These are phyloP conservation scores for Pseudococcus jackbeardsleyi DNA, from an alignment of 2,888 invertebrate genomes.

Conservation along the genomic window DNA sequence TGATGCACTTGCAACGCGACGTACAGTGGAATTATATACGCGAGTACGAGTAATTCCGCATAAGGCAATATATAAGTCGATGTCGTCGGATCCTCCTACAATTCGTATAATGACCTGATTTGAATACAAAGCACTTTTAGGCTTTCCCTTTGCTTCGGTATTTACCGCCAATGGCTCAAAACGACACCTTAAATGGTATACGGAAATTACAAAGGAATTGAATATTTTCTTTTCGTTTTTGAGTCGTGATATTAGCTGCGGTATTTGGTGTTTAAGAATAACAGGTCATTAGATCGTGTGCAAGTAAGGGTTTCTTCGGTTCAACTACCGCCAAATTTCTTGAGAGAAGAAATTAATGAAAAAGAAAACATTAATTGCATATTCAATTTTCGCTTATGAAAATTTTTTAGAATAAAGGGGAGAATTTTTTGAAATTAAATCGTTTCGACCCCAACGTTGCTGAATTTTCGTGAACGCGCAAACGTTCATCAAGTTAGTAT, in stretches of 20 bases:
- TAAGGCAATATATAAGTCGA: background rate
- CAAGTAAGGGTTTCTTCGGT: background rate
- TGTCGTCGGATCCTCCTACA: conserved; percentile 28
- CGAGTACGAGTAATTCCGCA: conserved; percentile 39
- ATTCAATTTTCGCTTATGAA: no score
- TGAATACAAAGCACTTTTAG: conserved; percentile 54
- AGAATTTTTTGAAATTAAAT: no score
- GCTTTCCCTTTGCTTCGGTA: conserved; percentile 25
- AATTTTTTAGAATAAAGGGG: no score
- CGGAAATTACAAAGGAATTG: conserved; percentile 57
- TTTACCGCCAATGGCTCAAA: conserved; percentile 19
- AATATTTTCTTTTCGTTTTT: background rate
- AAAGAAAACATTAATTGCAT: no score
- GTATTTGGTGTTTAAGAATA: background rate
- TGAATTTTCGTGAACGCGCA: no score
- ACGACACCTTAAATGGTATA: conserved; percentile 50
- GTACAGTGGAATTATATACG: background rate
- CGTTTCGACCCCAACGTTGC: no score
- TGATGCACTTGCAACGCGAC: background rate
- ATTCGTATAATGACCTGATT: conserved; percentile 59
- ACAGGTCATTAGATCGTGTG: background rate
- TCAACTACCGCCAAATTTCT: no score
- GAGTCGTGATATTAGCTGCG: background rate
- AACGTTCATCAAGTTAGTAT: no score
- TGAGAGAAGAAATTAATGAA: no score